Evolutionary conservation across 2,113 vertebrate species (phyloP).

Genomic region (Megaleporinus macrocephalus): DNA sequence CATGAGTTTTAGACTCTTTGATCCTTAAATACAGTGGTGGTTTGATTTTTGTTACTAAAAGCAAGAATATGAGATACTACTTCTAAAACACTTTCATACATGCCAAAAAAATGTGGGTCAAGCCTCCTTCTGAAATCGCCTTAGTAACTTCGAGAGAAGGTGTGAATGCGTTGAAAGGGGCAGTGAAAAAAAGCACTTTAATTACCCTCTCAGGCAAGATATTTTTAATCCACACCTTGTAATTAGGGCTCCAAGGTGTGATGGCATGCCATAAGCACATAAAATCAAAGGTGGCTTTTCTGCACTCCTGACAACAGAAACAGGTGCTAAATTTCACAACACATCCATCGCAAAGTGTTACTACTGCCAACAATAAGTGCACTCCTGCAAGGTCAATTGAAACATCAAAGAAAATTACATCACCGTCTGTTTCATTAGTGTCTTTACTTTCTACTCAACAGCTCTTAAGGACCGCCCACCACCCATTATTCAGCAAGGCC

Average conservation of each 20-base stretch:
- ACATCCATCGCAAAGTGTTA: slow-evolving; percentile 62
- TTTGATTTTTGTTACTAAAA: background rate
- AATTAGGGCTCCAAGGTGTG: slow-evolving; percentile 75
- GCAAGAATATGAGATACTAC: background rate
- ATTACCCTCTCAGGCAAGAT: slow-evolving; percentile 74
- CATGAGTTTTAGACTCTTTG: background rate
- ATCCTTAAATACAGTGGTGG: background rate
- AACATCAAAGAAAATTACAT: slow-evolving; percentile 14
- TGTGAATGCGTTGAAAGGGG: slow-evolving; percentile 69
- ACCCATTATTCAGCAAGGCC: slow-evolving; percentile 97
- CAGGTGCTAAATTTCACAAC: slow-evolving; percentile 68
- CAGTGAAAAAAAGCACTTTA: slow-evolving; percentile 71
- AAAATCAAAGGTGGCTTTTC: slow-evolving; percentile 47
- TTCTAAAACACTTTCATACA: slow-evolving; percentile 5
- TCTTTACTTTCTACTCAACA: slow-evolving; percentile 59
- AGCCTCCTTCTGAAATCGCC: background rate
- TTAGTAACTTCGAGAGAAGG: slow-evolving; percentile 29
- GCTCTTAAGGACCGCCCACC: slow-evolving; percentile 96
- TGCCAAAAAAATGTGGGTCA: slow-evolving; percentile 4
- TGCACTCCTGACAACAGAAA: slow-evolving; percentile 60
- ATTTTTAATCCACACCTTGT: slow-evolving; percentile 76
- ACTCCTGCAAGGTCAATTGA: slow-evolving; percentile 41
- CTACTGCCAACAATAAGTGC: background rate
- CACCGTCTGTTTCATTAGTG: background rate
- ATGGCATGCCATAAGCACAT: slow-evolving; percentile 67